phyloP scores from a whole-genome alignment of 2,113 vertebrate species.

The Ranitomeya variabilis region DNA sequence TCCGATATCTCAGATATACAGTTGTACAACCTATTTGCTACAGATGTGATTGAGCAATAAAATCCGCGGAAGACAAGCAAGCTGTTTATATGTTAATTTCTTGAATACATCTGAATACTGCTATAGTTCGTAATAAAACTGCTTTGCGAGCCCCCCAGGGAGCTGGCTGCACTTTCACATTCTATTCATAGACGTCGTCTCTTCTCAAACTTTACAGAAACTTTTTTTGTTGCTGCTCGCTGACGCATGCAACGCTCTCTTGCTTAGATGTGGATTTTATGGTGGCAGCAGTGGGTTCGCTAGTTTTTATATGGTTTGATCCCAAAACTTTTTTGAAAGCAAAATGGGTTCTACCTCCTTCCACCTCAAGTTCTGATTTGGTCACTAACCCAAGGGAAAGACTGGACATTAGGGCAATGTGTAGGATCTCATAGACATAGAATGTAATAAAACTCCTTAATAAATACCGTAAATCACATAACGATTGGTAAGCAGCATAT shows the following conservation, averaged over 20 bases:
- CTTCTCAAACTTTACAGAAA: conserved; percentile 22
- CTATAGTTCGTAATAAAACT: conserved; percentile 36
- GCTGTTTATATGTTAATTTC: conserved; percentile 49
- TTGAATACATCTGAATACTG: conserved; percentile 38
- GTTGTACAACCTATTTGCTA: conserved; percentile 18
- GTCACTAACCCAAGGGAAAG: neutral
- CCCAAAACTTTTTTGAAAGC: neutral
- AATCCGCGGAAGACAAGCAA: conserved; percentile 36
- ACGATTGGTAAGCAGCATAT: too few relatives aligned
- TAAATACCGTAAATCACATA: too few relatives aligned
- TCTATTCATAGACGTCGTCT: conserved; percentile 10
- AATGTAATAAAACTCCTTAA: too few relatives aligned
- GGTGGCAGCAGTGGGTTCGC: neutral
- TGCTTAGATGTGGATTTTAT: neutral
- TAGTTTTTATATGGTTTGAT: neutral
- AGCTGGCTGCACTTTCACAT: conserved; percentile 24
- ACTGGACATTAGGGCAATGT: too few relatives aligned
- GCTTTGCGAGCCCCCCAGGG: neutral
- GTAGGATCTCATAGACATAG: too few relatives aligned
- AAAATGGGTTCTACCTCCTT: neutral
- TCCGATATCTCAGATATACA: neutral
- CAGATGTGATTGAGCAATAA: conserved; percentile 43
- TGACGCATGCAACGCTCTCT: neutral
- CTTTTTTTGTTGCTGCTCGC: conserved; percentile 12
- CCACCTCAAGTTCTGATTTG: neutral